Base-by-base conservation (phyloP, 1,140 invertebrate genomes). In the Drosophila quadrilineata region DNA sequence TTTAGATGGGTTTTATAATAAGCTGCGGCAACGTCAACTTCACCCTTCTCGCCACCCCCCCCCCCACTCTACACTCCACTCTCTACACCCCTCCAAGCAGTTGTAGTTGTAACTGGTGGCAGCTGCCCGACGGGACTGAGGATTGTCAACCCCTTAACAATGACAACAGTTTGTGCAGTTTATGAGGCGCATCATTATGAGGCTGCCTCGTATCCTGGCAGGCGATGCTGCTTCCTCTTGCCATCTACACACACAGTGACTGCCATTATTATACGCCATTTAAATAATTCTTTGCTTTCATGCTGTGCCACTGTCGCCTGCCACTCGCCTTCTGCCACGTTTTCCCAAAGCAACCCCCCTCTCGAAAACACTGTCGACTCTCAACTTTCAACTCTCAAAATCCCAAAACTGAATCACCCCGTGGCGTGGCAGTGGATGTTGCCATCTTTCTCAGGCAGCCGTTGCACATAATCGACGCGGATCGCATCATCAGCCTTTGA, bases 251-350 rank as follows among this genome's bases (percentile, higher is more conserved):
- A n/a, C n/a, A n/a, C 56, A 31, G 71, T 40, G 69, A 63, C 77
- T 88, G 77, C 87, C 87, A 88, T 88, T 88, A 88, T 88, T 88
- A 88, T 88, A 82, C 87, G 87, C 87, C 87, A 88, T 88, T 88
- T 88, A 88, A 88, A 88, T 87, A 88, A 88, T 88, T 72, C 26
- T 88, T 85, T 56, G 70, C 79, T 72, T 73, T 75, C 76, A 79
- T 71, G 71, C 76, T 71, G 76, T 22, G 75, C 53, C 57, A 16
- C 62, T 72, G 75, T 77, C 73, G 69, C 49, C 64, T 73, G 77
- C 43, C 77, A 77, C 77, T 66, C 73, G 54, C 71, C 63, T 48
- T 45, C 66, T 69, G 65, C 29, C 65, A 58, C 60, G 56, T 54
- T 68, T 63, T 63, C 9, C n/a, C n/a, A n/a, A n/a, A n/a, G n/a